Conservation (phyloP, 2,888 invertebrate species). For the Agriopis leucophaearia region DNA sequence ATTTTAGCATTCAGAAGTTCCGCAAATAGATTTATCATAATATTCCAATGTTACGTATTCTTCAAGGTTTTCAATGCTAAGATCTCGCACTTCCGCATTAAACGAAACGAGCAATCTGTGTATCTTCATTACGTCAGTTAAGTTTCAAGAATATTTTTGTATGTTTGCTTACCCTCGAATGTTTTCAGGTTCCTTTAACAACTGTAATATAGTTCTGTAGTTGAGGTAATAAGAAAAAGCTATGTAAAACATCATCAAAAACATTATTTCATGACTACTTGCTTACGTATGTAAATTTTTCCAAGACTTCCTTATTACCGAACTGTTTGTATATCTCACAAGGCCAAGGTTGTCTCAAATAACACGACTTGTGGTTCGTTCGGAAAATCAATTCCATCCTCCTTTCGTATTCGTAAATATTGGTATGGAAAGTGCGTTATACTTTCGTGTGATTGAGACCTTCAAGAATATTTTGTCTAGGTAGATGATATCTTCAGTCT, state of each 20-base stretch:
- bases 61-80: slow-evolving; percentile 28
- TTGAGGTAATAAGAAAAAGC: slow-evolving; percentile 10
- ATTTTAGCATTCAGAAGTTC: slow-evolving; percentile 26
- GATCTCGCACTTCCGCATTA: slow-evolving; percentile 35
- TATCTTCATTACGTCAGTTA: slow-evolving; percentile 18
- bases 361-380: slow-evolving; percentile 55
- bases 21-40: slow-evolving; percentile 33
- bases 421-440: slow-evolving; percentile 41
- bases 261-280: slow-evolving; percentile 37
- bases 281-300: slow-evolving; percentile 52
- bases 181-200: slow-evolving; percentile 3
- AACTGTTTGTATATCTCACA: slow-evolving; percentile 62
- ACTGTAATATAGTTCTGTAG: not conserved
- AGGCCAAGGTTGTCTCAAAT: slow-evolving; percentile 71
- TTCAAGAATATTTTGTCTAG: slow-evolving; percentile 32
- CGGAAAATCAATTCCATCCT: slow-evolving; percentile 54
- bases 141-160: slow-evolving; percentile 26
- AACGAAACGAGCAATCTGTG: slow-evolving; percentile 24
- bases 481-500: slow-evolving; percentile 13
- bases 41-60: slow-evolving; percentile 31
- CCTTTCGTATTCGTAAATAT: slow-evolving; percentile 47
- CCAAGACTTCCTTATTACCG: slow-evolving; percentile 70
- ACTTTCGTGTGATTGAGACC: slow-evolving; percentile 39
- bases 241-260: slow-evolving; percentile 10
- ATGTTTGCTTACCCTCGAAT: slow-evolving; percentile 10